Percentiles rank a stretch among this genome's conserved stretches.
phyloP scores from a whole-genome alignment of 2,888 invertebrate genomes.

The Epistrophe eligans region DNA sequence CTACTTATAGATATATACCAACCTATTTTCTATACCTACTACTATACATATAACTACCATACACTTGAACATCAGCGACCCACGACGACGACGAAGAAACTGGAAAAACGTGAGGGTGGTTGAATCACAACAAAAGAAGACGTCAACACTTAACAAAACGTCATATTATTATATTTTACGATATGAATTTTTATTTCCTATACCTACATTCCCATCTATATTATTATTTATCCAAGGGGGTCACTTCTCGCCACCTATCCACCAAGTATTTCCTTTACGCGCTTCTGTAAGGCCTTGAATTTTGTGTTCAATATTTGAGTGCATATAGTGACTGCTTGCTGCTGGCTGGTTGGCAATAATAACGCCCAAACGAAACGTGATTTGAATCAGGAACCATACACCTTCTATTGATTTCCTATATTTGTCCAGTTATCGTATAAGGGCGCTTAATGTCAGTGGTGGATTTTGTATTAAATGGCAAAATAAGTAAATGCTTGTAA shows the following conservation, averaged over 20 bases:
- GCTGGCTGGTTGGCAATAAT: conserved; percentile 41
- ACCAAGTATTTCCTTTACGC: background rate
- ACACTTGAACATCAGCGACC: background rate
- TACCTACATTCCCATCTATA: conserved; percentile 23
- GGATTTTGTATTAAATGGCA: background rate
- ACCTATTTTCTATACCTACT: background rate
- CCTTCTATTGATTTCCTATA: conserved; percentile 65
- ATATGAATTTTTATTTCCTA: conserved; percentile 49
- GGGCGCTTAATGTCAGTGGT: conserved; percentile 26
- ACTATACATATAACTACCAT: background rate
- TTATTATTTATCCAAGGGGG: conserved; percentile 17
- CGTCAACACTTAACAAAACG: conserved; percentile 31
- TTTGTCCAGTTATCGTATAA: conserved; percentile 40
- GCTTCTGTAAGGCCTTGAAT: conserved; percentile 3
- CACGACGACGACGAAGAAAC: background rate
- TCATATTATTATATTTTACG: conserved; percentile 35
- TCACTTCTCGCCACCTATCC: background rate
- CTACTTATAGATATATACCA: background rate
- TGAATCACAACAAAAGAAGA: background rate
- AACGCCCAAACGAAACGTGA: conserved; percentile 64
- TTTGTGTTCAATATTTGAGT: conserved; percentile 26
- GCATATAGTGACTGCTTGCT: conserved; percentile 3
- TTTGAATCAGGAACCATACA: conserved; percentile 49
- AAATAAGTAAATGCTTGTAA: background rate
- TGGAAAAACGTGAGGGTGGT: conserved; percentile 1